Base-by-base conservation (phyloP, 2,113 vertebrate species). In the Grantiella picta region DNA sequence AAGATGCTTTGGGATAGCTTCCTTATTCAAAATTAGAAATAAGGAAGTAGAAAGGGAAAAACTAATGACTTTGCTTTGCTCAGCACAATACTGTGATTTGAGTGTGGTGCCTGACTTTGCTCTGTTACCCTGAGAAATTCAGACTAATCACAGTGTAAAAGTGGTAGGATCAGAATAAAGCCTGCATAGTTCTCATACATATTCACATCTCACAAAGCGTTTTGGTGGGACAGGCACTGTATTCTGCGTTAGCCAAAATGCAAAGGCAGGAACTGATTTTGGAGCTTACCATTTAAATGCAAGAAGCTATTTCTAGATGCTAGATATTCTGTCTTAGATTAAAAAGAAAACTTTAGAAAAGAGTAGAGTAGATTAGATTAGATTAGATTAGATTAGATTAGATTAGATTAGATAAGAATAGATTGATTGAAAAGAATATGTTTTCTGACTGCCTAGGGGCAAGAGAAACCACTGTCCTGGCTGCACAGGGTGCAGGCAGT, bases 21-120 rank as follows among this genome's bases (percentile, higher is more conserved):
- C 92, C 87, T 85, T 80, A 85, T 95, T 88, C 82, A 91, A 82
- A 95, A 93, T 90, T 95, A 96, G 94, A 97, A 97, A 95, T 88
- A 77, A 83, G 95, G 94, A 96, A 97, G 47, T 88, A 78, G 47
- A 88, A 94, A 90, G 36, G 93, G 90, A 73, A 95, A 97, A 91
- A 88, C 33, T 13, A 87, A 82, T 91, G 40, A 80, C 47, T 94
- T 89, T 82, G 57, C 81, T 94, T 92, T 82, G 82, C 87, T 93
- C 90, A 88, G 84, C 90, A 92, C 71, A 88, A 35, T 59, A 47
- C 19, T 0, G 0, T 69, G 75, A 79, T 68, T 70, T 80, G 35
- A 95, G 78, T 54, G 49, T 3, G 5, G 33, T 44, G 54, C 68
- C 54, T 79, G 70, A 70, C 38, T 90, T 71, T 85, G 38, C 35